Evolutionary conservation across 2,888 invertebrate genomes (phyloP).

Genomic region (Hirudinaria manillensis): DNA sequence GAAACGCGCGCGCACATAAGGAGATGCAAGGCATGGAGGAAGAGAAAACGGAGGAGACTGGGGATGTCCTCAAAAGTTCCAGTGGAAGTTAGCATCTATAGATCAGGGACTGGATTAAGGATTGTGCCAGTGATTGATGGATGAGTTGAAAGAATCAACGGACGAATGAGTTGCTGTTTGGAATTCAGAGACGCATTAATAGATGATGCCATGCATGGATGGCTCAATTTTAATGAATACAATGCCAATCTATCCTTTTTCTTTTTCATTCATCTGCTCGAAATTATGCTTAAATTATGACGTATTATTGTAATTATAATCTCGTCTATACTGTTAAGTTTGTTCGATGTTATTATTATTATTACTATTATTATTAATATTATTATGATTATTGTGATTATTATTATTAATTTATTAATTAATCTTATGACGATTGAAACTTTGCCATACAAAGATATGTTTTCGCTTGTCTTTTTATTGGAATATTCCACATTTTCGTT

Average conservation of each 20-base stretch:
- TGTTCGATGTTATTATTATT: too few relatives aligned
- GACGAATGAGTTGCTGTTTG: slow-evolving; percentile 6
- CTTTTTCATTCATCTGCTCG: too few relatives aligned
- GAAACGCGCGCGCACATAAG: background rate
- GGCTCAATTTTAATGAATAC: slow-evolving; percentile 12
- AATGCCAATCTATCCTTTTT: background rate
- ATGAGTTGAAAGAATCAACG: slow-evolving; percentile 16
- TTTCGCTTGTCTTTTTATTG: too few relatives aligned
- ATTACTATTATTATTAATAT: too few relatives aligned
- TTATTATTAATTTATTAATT: too few relatives aligned
- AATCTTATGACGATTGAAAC: too few relatives aligned
- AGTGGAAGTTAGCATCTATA: slow-evolving; percentile 18
- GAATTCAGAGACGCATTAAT: slow-evolving; percentile 2
- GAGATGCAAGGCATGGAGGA: background rate
- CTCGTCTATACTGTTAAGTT: too few relatives aligned
- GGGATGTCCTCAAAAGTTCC: slow-evolving; percentile 11
- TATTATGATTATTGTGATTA: too few relatives aligned
- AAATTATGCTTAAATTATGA: too few relatives aligned
- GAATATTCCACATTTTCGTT: too few relatives aligned
- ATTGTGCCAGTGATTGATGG: slow-evolving; percentile 18
- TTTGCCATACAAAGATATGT: too few relatives aligned
- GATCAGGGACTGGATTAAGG: slow-evolving; percentile 19
- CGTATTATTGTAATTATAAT: too few relatives aligned
- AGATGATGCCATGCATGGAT: slow-evolving; percentile 12
- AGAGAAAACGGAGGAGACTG: background rate